These are phyloP conservation scores for Penaeus chinensis DNA, from an alignment of 1,140 invertebrate species.

Conservation along the genomic window DNA sequence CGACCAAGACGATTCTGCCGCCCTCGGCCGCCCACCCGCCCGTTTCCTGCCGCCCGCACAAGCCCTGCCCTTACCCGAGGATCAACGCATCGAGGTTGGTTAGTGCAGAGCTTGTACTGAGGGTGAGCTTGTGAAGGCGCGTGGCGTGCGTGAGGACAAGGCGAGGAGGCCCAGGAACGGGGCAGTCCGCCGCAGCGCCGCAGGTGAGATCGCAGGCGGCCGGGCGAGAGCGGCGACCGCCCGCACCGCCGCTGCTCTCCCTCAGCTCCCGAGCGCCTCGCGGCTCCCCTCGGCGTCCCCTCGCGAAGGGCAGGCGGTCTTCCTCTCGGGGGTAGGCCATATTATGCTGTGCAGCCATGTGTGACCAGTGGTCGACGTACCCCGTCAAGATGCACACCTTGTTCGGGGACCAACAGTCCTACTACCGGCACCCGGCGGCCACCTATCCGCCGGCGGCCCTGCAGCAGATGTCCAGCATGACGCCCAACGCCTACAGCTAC, in stretches of 20 bases:
- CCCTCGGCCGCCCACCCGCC: neutral
- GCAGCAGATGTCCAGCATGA: constrained; percentile 66
- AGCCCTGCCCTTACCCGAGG: neutral
- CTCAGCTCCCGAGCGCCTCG: neutral
- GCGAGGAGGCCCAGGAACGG: no score
- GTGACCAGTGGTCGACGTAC: constrained; percentile 64
- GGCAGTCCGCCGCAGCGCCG: neutral
- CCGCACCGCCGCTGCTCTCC: neutral
- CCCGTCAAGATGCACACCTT: constrained; percentile 81
- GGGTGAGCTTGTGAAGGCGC: no score
- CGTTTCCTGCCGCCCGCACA: neutral
- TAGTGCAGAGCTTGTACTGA: neutral
- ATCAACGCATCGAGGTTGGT: neutral
- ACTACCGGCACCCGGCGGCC: constrained; percentile 71
- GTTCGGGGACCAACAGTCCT: constrained; percentile 82
- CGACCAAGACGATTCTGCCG: neutral
- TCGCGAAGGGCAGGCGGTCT: constrained; percentile 33
- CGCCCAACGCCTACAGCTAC: constrained; percentile 71
- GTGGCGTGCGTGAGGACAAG: no score
- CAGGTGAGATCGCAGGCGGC: no score
- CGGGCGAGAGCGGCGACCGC: neutral
- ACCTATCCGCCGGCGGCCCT: constrained; percentile 64
- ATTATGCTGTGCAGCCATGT: constrained; percentile 60
- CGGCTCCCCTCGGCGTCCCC: neutral
- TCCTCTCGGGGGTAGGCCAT: constrained; percentile 42